phyloP scores from a whole-genome alignment of 2,888 invertebrate genomes.

The Pristionchus arcanus region DNA sequence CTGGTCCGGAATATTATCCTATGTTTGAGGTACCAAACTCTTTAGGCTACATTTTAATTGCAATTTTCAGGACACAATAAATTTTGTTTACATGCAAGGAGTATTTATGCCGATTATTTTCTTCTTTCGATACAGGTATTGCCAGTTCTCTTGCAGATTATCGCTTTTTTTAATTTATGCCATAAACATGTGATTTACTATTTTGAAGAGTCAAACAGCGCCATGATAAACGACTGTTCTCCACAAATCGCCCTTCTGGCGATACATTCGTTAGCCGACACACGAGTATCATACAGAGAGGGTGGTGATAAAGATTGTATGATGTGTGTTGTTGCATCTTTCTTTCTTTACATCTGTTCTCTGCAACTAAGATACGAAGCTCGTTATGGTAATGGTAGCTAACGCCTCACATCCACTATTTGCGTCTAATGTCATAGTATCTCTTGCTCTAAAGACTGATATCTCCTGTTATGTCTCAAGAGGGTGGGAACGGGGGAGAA shows the following conservation, averaged over 20 bases:
- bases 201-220: neutral
- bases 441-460: neutral
- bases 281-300: neutral
- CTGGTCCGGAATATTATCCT: constrained; percentile 7
- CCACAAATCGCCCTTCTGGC: neutral
- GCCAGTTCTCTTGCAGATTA: neutral
- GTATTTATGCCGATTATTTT: constrained; percentile 33
- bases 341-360: neutral
- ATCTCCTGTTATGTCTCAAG: neutral
- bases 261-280: neutral
- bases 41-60: neutral
- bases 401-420: neutral
- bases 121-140: constrained; percentile 17
- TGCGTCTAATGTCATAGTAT: neutral
- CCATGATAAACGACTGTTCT: neutral
- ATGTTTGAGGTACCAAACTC: neutral
- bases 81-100: constrained; percentile 30
- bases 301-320: constrained; percentile 12
- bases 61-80: constrained; percentile 12
- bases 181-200: neutral
- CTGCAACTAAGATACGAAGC: neutral
- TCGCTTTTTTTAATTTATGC: neutral
- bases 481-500: neutral
- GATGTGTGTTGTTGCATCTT: neutral
- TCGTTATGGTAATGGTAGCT: neutral